phyloP scores from a whole-genome alignment of 2,888 invertebrate species.

The Magallana nippona region DNA sequence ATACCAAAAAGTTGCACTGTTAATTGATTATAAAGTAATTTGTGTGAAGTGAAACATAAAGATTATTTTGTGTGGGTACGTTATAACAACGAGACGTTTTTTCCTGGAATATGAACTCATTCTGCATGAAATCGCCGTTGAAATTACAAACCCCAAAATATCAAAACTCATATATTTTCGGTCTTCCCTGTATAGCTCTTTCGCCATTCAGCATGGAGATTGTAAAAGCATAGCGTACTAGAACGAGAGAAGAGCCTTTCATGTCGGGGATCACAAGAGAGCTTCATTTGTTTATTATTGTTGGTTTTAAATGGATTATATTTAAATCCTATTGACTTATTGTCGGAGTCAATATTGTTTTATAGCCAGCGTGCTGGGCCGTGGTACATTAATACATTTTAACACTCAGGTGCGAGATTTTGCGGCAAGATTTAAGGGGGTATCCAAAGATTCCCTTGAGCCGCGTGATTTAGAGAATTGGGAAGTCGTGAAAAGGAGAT shows the following conservation, averaged over 20 bases:
- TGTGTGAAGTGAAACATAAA: too few species aligned
- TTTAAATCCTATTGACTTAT: constrained; percentile 50
- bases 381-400: constrained; percentile 28
- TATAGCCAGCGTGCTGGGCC: constrained; percentile 21
- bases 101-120: too few species aligned
- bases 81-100: too few species aligned
- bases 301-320: constrained; percentile 43
- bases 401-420: constrained; percentile 35
- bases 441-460: constrained; percentile 5
- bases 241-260: not conserved
- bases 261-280: not conserved
- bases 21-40: too few species aligned
- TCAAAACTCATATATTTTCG: not conserved
- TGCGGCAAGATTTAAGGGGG: constrained; percentile 16
- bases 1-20: too few species aligned
- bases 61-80: too few species aligned
- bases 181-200: not conserved
- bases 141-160: too few species aligned
- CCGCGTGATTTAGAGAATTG: constrained; percentile 1
- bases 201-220: constrained; percentile 15
- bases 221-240: constrained; percentile 6
- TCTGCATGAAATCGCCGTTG: too few species aligned
- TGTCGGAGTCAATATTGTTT: constrained; percentile 42
- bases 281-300: constrained; percentile 44
- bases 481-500: not conserved